Percentiles rank a stretch among this genome's conserved stretches.
These are phyloP conservation scores for Drosophila obscura DNA, from an alignment of 1,140 invertebrate genomes.

Conservation along the genomic window DNA sequence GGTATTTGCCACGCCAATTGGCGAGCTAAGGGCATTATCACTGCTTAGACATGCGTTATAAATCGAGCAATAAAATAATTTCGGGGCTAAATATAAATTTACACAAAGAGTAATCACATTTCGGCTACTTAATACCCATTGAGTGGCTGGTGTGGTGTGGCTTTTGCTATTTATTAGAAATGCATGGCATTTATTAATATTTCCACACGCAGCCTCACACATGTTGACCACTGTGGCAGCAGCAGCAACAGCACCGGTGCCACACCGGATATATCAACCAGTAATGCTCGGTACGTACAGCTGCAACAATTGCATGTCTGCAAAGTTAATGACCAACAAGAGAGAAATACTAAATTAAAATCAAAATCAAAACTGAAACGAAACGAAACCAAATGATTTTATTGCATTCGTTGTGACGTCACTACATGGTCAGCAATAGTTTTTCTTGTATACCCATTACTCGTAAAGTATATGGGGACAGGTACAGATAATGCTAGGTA, in stretches of 20 bases:
- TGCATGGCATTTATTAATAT: slow-evolving; percentile 67
- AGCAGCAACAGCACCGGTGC: background rate
- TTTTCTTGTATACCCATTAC: no score
- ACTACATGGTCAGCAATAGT: background rate
- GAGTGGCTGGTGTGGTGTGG: slow-evolving; percentile 1
- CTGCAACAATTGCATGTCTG: slow-evolving; percentile 62
- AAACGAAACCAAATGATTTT: slow-evolving; percentile 50
- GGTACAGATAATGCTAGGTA: no score
- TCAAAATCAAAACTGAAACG: slow-evolving; percentile 73
- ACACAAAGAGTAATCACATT: background rate
- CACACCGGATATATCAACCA: slow-evolving; percentile 46
- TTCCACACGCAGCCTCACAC: slow-evolving; percentile 49
- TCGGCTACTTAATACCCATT: background rate
- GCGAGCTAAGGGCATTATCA: no score
- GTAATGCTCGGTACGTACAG: slow-evolving; percentile 16
- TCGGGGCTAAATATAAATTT: no score
- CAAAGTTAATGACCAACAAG: slow-evolving; percentile 69
- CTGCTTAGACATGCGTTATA: no score
- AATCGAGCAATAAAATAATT: no score
- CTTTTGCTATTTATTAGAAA: slow-evolving; percentile 62
- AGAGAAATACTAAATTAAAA: slow-evolving; percentile 31
- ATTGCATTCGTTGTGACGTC: slow-evolving; percentile 63
- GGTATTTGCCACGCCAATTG: no score
- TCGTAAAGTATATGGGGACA: no score
- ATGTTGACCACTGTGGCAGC: slow-evolving; percentile 22